Percentiles rank a stretch among this genome's conserved stretches.
Evolutionary conservation across 2,888 invertebrate species (phyloP).

Genomic region (Phyllotreta striolata): DNA sequence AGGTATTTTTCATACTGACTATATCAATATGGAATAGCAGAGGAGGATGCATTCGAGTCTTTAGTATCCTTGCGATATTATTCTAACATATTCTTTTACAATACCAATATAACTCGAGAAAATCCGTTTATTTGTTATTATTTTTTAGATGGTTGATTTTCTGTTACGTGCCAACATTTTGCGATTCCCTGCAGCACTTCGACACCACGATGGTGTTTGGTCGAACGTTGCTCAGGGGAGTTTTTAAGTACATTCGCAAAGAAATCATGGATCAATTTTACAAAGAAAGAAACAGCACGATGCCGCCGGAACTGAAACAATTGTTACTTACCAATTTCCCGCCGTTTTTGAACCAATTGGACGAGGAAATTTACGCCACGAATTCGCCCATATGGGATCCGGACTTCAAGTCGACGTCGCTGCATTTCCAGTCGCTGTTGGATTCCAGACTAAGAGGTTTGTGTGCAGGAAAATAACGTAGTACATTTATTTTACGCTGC

Average conservation of each 20-base stretch:
- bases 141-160: conserved; percentile 86
- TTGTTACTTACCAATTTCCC: conserved; percentile 90
- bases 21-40: conserved; percentile 28
- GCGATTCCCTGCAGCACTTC: conserved; percentile 89
- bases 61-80: conserved; percentile 39
- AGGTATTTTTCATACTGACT: conserved; percentile 18
- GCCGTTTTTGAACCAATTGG: conserved; percentile 86
- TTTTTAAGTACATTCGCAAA: conserved; percentile 79
- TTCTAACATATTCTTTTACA: conserved; percentile 32
- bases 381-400: conserved; percentile 95
- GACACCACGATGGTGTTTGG: conserved; percentile 94
- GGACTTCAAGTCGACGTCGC: conserved; percentile 79
- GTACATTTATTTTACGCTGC: neutral
- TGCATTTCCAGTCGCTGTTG: conserved; percentile 70
- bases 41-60: conserved; percentile 32
- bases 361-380: conserved; percentile 85
- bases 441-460: conserved; percentile 62
- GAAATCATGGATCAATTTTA: conserved; percentile 93
- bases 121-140: neutral
- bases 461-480: no score
- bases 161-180: conserved; percentile 94
- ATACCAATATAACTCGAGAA: neutral
- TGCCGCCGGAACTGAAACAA: conserved; percentile 85
- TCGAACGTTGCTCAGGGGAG: conserved; percentile 82
- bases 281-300: conserved; percentile 81